These are phyloP conservation scores for Drosophila mulleri DNA, from an alignment of 2,888 invertebrate genomes.

Conservation along the genomic window DNA sequence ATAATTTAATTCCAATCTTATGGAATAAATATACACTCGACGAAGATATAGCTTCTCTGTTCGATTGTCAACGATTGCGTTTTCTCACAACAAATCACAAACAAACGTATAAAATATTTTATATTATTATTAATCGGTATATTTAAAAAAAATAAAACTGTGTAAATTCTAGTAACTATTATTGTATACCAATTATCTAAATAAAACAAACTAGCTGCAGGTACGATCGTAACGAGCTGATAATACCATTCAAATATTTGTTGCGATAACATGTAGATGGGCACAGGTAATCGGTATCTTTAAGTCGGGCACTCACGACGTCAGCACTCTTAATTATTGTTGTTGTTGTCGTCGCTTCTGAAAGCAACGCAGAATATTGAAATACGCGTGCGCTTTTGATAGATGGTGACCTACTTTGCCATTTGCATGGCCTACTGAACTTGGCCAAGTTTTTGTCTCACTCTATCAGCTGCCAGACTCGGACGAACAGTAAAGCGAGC, in stretches of 20 bases:
- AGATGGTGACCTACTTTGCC: conserved; percentile 84
- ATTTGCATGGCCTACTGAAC: conserved; percentile 86
- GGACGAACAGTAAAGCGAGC: conserved; percentile 18
- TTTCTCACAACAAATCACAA: no score
- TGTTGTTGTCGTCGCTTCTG: conserved; percentile 9
- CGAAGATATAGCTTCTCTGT: no score
- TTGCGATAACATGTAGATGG: background rate
- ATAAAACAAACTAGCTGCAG: no score
- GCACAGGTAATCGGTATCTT: background rate
- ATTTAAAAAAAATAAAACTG: no score
- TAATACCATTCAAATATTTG: background rate
- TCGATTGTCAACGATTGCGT: no score
- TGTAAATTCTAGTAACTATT: no score
- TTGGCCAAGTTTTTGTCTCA: conserved; percentile 85
- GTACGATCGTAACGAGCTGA: background rate
- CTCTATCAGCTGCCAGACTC: conserved; percentile 31
- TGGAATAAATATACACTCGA: no score
- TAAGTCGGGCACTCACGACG: background rate
- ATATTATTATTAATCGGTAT: no score
- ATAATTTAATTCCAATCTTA: no score
- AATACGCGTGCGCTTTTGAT: conserved; percentile 61
- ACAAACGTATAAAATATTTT: no score
- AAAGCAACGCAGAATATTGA: conserved; percentile 42
- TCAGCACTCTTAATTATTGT: background rate
- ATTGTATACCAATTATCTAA: no score